Percentiles rank a stretch among this genome's conserved stretches.
Evolutionary conservation across 1,140 invertebrate genomes (phyloP).

Genomic region (Maniola jurtina): DNA sequence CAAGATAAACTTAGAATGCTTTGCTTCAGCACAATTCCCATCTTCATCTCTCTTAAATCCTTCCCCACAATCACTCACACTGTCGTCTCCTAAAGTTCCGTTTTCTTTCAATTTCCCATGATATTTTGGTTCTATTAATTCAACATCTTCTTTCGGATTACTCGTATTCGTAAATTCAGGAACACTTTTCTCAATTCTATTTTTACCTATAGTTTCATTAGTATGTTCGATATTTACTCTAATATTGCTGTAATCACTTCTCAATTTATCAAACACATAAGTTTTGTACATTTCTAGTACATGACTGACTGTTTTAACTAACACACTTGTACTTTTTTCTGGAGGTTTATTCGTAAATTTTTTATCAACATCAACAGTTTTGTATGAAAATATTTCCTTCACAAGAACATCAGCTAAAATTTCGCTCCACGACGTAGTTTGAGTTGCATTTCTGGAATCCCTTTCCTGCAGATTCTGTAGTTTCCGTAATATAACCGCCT

Average conservation of each 20-base stretch:
- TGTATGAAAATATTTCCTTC: conserved; percentile 47
- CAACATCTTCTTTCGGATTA: conserved; percentile 45
- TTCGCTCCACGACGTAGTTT: conserved; percentile 54
- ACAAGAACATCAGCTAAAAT: conserved; percentile 57
- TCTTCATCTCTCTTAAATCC: conserved; percentile 41
- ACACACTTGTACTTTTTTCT: conserved; percentile 18
- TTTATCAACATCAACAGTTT: conserved; percentile 35
- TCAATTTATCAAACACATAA: conserved; percentile 47
- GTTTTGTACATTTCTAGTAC: conserved; percentile 51
- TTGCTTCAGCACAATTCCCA: conserved; percentile 47
- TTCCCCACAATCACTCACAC: conserved; percentile 40
- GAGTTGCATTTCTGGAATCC: conserved; percentile 32
- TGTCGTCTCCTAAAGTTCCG: conserved; percentile 12
- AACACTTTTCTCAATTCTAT: background rate
- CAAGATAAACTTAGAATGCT: conserved; percentile 52
- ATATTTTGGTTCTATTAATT: conserved; percentile 59
- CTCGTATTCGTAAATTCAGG: conserved; percentile 3
- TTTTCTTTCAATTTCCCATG: conserved; percentile 36
- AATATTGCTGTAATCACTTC: conserved; percentile 20
- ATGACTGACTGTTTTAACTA: conserved; percentile 43
- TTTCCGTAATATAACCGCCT: conserved; percentile 53
- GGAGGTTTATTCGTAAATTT: conserved; percentile 20
- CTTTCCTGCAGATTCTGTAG: conserved; percentile 47
- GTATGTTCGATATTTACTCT: conserved; percentile 9
- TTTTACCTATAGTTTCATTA: conserved; percentile 10